Evolutionary conservation across 2,888 invertebrate species (phyloP).

Genomic region (Andrena flavipes): DNA sequence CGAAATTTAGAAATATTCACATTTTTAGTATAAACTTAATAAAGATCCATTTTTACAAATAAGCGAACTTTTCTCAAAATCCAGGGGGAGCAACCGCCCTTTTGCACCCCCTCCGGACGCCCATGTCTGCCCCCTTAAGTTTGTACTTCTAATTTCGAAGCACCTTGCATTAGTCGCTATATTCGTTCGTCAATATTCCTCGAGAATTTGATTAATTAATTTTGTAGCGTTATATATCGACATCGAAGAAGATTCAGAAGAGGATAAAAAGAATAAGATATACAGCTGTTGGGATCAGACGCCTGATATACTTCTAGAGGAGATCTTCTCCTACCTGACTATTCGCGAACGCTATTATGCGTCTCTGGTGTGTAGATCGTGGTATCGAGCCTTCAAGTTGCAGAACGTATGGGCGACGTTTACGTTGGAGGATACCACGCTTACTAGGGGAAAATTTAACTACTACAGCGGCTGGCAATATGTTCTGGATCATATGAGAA

Average conservation of each 20-base stretch:
- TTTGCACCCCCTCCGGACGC: too few relatives aligned
- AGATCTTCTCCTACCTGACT: conserved; percentile 89
- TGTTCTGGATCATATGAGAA: conserved; percentile 90
- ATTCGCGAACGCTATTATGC: conserved; percentile 91
- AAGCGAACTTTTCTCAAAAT: too few relatives aligned
- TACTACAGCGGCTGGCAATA: conserved; percentile 93
- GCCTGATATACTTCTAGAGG: conserved; percentile 91
- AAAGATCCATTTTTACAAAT: too few relatives aligned
- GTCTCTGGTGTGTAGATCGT: conserved; percentile 89
- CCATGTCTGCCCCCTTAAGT: too few relatives aligned
- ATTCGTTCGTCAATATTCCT: neutral
- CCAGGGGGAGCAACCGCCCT: too few relatives aligned
- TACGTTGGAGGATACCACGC: conserved; percentile 89
- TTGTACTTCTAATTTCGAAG: neutral
- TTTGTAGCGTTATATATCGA: conserved; percentile 86
- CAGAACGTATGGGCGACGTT: conserved; percentile 92
- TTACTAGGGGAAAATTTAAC: conserved; percentile 91
- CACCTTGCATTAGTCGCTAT: too few relatives aligned
- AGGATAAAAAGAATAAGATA: conserved; percentile 81
- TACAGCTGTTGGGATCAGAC: conserved; percentile 89
- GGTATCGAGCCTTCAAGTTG: conserved; percentile 90
- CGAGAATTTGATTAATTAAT: conserved; percentile 2
- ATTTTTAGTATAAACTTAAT: too few relatives aligned
- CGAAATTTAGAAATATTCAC: too few relatives aligned
- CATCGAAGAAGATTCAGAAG: conserved; percentile 83